A percentile compares a stretch with the other conserved stretches of the same genome.
Evolutionary conservation across 2,888 invertebrate genomes (phyloP).

Genomic region (Xylophagus ater): DNA sequence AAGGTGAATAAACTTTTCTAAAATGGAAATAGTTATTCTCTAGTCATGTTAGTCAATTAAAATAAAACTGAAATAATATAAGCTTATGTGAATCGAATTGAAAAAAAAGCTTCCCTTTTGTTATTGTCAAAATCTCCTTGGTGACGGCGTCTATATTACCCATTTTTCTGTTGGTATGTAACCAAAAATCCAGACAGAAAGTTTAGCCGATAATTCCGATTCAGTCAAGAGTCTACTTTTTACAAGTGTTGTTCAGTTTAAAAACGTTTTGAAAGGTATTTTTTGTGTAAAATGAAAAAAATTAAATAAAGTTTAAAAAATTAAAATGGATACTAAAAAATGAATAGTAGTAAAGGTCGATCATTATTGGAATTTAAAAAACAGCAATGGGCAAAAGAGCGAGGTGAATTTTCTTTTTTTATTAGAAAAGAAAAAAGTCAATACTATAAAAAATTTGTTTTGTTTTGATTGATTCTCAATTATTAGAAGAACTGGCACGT

Average conservation of each 20-base stretch:
- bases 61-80: no score
- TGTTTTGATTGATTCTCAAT: slow-evolving; percentile 4
- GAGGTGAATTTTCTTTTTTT: slow-evolving; percentile 47
- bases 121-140: no score
- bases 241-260: neutral
- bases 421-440: neutral
- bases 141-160: no score
- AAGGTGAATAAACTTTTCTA: no score
- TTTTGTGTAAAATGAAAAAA: neutral
- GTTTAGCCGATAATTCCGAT: slow-evolving; percentile 14
- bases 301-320: neutral
- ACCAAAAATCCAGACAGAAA: slow-evolving; percentile 5
- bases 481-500: slow-evolving; percentile 70
- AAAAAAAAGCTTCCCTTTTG: no score
- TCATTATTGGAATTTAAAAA: slow-evolving; percentile 79
- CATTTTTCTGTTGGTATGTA: neutral
- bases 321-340: slow-evolving; percentile 9
- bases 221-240: slow-evolving; percentile 5
- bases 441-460: slow-evolving; percentile 1
- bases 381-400: slow-evolving; percentile 86
- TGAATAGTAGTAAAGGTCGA: slow-evolving; percentile 13
- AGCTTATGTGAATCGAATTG: no score
- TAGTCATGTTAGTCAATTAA: no score
- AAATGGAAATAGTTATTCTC: no score
- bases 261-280: neutral